These are phyloP conservation scores for Cetoscarus ocellatus DNA, from an alignment of 2,797 vertebrate genomes.

Conservation along the genomic window DNA sequence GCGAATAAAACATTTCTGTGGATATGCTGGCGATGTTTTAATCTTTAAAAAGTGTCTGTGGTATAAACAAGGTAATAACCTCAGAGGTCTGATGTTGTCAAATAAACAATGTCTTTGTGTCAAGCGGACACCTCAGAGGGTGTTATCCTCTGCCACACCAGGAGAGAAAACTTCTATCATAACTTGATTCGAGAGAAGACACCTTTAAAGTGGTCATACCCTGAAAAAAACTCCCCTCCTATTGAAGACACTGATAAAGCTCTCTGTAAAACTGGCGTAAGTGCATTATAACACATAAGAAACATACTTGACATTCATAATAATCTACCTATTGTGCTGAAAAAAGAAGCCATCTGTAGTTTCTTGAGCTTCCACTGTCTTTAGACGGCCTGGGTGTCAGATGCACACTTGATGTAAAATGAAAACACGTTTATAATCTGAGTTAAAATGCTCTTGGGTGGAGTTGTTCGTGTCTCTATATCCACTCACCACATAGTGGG, in stretches of 20 bases:
- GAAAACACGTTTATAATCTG: no score
- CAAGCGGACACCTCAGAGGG: conserved; percentile 25
- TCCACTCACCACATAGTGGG: no score
- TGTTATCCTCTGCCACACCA: conserved; percentile 22
- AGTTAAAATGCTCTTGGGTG: no score
- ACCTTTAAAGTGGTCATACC: conserved; percentile 4
- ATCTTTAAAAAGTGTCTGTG: conserved; percentile 27
- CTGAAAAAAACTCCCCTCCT: not conserved
- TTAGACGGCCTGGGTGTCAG: no score
- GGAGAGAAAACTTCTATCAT: conserved; percentile 15
- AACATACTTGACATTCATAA: no score
- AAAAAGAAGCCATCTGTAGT: no score
- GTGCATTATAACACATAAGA: no score
- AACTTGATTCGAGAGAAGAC: conserved; percentile 22
- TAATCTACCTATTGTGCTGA: no score
- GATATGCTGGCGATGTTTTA: conserved; percentile 7
- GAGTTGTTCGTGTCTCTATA: no score
- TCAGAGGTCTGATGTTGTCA: conserved; percentile 36
- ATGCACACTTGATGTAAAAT: no score
- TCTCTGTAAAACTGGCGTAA: no score
- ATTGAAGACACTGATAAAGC: not conserved
- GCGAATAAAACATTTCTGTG: conserved; percentile 19
- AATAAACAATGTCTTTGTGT: conserved; percentile 40
- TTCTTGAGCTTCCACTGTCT: no score
- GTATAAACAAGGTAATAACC: conserved; percentile 54